Evolutionary conservation across 2,113 vertebrate species (phyloP), one percentile per base, ranked within the genome.

Genomic region (Rhinolophus ferrumequinum): DNA sequence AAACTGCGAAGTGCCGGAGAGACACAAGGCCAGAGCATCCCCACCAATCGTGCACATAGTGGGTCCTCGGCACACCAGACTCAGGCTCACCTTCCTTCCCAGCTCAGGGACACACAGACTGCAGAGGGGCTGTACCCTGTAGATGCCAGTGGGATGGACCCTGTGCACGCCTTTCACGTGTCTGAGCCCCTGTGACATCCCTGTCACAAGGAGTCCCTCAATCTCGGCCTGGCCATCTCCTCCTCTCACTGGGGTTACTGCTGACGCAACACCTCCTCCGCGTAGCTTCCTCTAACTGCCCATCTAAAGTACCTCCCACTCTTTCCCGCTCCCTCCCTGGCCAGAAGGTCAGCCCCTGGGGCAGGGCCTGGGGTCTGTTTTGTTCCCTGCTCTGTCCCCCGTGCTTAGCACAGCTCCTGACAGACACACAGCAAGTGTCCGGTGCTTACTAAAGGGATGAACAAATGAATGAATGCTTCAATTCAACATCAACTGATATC

Each of bases 21-120:
- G 33, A 30, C 58, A 3, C 18, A 7, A 88, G 47, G 44, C 64
- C 12, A 26, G 28, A 41, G 14, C 58, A 41, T 33, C 38, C 2
- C 1, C 3, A 6, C 9, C 28, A 14, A 1, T 1, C 1, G 0
- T 26, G 47, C 56, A n/a, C 58, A 15, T 5, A 24, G 79, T 3
- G 6, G 15, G 72, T n/a, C 77, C 70, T n/a, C n/a, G 24, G 62
- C 44, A 21, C 15, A 52, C 52, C 44, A 4, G 13, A 24, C 18
- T 3, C 11, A 0, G 2, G n/a, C 30, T 67, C 19, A 30, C 50
- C 16, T 67, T 26, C 54, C 30, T 54, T 60, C 16, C 47, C 28
- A 4, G 24, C 19, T 56, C 56, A 44, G 47, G 30, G 9, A 41
- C 19, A 3, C 0, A 5, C n/a, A n/a, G n/a, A n/a, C n/a, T n/a